A percentile compares a stretch with the other conserved stretches of the same genome.
Evolutionary conservation across 2,113 vertebrate genomes (phyloP).

Genomic region (Pithys albifrons): DNA sequence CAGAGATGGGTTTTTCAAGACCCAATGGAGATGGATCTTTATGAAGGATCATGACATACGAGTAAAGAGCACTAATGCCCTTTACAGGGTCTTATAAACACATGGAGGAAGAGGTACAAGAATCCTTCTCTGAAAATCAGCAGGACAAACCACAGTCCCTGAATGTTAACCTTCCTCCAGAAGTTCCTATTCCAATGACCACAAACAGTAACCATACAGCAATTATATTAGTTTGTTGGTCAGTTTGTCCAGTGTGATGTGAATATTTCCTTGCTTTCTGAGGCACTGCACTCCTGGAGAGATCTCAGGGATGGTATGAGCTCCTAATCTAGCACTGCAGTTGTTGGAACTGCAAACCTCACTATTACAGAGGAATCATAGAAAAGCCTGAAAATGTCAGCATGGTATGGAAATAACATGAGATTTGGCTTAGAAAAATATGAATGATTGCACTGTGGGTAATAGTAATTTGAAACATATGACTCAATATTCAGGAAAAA

Average conservation of each 20-base stretch:
- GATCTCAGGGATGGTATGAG: fast-evolving
- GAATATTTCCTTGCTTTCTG: not conserved
- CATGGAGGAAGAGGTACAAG: not conserved
- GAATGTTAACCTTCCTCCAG: not conserved
- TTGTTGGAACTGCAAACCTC: not conserved
- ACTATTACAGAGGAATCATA: not conserved
- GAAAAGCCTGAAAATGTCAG: not conserved
- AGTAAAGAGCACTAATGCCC: not conserved
- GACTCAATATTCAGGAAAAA: not conserved
- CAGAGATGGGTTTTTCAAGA: not conserved
- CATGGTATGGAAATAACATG: not conserved
- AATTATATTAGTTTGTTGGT: not conserved
- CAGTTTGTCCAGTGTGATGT: not conserved
- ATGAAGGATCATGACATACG: not conserved
- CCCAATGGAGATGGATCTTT: not conserved
- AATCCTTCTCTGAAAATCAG: not conserved
- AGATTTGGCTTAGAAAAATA: not conserved
- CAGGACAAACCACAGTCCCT: not conserved
- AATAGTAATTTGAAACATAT: not conserved
- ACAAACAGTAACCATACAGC: not conserved
- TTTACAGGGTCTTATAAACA: not conserved
- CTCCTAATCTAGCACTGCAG: not conserved
- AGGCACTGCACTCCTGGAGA: not conserved
- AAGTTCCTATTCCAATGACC: not conserved
- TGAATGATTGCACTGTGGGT: not conserved